These are phyloP conservation scores for Festucalex cinctus DNA, from an alignment of 2,113 vertebrate genomes.

Conservation along the genomic window DNA sequence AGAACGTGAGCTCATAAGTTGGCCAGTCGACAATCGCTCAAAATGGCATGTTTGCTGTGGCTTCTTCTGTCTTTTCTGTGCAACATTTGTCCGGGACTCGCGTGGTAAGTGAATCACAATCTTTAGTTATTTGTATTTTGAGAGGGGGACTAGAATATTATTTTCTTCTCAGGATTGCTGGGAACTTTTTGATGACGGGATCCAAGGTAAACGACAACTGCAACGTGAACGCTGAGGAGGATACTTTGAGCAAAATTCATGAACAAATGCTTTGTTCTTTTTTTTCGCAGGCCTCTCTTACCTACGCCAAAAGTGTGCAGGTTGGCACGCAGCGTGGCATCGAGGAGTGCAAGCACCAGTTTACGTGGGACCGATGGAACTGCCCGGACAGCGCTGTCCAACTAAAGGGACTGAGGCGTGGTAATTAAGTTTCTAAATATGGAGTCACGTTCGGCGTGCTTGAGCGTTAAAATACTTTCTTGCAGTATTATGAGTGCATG, in stretches of 20 bases:
- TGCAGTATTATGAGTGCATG: not conserved
- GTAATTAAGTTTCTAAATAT: constrained; percentile 69
- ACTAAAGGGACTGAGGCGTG: constrained; percentile 81
- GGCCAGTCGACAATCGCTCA: not conserved
- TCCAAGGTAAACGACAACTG: constrained; percentile 80
- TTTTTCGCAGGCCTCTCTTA: constrained; percentile 85
- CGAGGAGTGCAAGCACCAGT: constrained; percentile 93
- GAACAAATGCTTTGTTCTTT: constrained; percentile 3
- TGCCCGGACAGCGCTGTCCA: constrained; percentile 90
- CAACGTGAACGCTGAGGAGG: not conserved
- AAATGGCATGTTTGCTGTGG: constrained; percentile 53
- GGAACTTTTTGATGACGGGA: constrained; percentile 93
- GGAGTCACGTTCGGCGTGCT: not conserved
- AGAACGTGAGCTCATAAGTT: constrained; percentile 8
- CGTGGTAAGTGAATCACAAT: constrained; percentile 76
- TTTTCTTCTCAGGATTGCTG: constrained; percentile 81
- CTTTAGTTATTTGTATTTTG: not conserved
- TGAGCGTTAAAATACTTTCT: not conserved
- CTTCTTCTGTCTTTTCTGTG: constrained; percentile 68
- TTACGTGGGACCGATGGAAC: constrained; percentile 95
- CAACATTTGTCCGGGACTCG: constrained; percentile 57
- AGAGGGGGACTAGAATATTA: not conserved
- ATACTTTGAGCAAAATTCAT: not conserved
- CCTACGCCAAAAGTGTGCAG: constrained; percentile 85
- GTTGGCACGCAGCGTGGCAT: constrained; percentile 85